Percentiles rank a stretch among this genome's conserved stretches.
Conservation (phyloP, 2,113 vertebrate genomes). For the Bubo scandiacus region DNA sequence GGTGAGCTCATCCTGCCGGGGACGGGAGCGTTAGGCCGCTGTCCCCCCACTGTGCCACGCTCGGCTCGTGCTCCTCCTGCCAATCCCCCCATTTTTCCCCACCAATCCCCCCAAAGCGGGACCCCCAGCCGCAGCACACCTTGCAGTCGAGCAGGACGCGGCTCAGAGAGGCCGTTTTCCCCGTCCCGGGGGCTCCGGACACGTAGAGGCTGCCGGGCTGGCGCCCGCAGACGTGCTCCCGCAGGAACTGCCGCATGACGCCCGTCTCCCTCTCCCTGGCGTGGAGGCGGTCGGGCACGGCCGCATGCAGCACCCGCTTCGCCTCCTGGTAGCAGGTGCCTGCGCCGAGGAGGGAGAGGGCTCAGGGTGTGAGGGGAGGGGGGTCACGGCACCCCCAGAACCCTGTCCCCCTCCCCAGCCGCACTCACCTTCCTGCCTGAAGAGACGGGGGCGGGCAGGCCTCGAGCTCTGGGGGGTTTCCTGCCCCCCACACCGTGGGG, state of each 20-base stretch:
- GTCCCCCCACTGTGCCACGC: not conserved
- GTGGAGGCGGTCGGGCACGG: slow-evolving; percentile 83
- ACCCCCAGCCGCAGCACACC: slow-evolving; percentile 55
- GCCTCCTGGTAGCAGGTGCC: slow-evolving; percentile 82
- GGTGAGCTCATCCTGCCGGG: slow-evolving; percentile 73
- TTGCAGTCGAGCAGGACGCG: slow-evolving; percentile 83
- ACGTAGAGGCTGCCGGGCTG: slow-evolving; percentile 89
- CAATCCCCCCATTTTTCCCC: not conserved
- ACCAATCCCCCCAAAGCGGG: not conserved
- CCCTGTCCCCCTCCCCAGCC: fast-evolving
- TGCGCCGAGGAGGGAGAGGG: slow-evolving; percentile 15
- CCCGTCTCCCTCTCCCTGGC: slow-evolving; percentile 80
- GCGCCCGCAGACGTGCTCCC: slow-evolving; percentile 69
- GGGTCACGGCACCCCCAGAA: fast-evolving
- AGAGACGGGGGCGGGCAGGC: slow-evolving; percentile 50
- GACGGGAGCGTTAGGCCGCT: fast-evolving
- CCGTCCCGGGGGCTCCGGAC: slow-evolving; percentile 91
- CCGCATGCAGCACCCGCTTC: slow-evolving; percentile 87
- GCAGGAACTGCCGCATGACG: slow-evolving; percentile 81
- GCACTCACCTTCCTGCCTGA: slow-evolving; percentile 80
- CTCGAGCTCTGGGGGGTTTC: slow-evolving; percentile 58
- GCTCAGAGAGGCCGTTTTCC: slow-evolving; percentile 91
- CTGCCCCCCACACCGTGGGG: not conserved
- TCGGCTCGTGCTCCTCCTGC: not conserved
- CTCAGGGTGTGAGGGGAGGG: not conserved